Base-by-base conservation (phyloP, 2,888 invertebrate genomes). In the Aromia moschata region DNA sequence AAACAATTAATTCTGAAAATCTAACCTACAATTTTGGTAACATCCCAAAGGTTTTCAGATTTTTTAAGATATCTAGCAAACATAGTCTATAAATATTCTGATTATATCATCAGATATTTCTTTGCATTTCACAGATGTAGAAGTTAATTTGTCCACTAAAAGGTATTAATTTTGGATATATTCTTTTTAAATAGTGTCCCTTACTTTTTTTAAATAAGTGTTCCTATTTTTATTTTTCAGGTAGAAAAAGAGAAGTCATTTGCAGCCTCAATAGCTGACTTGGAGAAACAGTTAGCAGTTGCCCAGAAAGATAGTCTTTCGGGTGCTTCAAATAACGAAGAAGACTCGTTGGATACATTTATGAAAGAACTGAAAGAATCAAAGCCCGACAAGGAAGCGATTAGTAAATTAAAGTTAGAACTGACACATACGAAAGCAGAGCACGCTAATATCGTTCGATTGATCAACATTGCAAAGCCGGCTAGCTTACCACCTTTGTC, bases 331-430 rank as follows among this genome's bases (percentile, higher is more conserved):
- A 75, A 0, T 69, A 80, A 44, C 1, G 87, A 87, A 4, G 84
- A 83, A 37, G 95, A 96, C 76, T 89, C 90, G 1, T 79, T 97
- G 43, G 97, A 97, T 75, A 87, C 87, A 2, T 97, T 87, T 79
- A 95, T 97, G 94, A 85, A 84, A 31, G 85, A 84, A 30, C 79
- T 93, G 30, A 83, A 79, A 61, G 72, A 83, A 14, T 74, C 77
- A 1, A 74, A 80, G 57, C 79, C 83, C 0, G 85, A 83, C 55
- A 86, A 87, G 72, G 83, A 83, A 0, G 81, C 83, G 18, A 81
- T 89, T 11, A 87, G 86, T 51, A 90, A 89, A 77, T 85, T 89
- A 1, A 90, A 88, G 87, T 81, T 85, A 70, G 87, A 87, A 56
- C 84, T 95, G 20, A 83, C 86, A 33, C 87, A 87, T 58, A 76